Evolutionary conservation across 2,888 invertebrate species (phyloP).

Genomic region (Ormia ochracea): DNA sequence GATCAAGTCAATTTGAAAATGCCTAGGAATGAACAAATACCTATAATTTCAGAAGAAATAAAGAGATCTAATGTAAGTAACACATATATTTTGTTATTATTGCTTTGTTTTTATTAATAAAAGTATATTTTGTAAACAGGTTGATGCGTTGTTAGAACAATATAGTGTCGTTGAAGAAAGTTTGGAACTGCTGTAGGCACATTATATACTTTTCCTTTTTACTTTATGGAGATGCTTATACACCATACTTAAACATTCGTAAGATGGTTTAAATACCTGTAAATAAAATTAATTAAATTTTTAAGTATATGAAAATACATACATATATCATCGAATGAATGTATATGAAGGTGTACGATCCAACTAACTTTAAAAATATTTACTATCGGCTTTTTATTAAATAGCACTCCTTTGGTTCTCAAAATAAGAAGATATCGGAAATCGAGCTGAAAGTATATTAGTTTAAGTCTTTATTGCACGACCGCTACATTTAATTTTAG

Average conservation of each 20-base stretch:
- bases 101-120: not conserved
- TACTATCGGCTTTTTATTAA: slow-evolving; percentile 72
- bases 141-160: slow-evolving; percentile 63
- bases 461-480: not conserved
- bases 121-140: slow-evolving; percentile 52
- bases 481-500: not conserved
- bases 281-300: too few species aligned
- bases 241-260: slow-evolving; percentile 74
- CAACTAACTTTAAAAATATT: slow-evolving; percentile 74
- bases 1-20: slow-evolving; percentile 66
- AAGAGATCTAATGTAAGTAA: slow-evolving; percentile 23
- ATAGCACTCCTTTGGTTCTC: slow-evolving; percentile 73
- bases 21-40: slow-evolving; percentile 61
- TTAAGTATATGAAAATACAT: too few species aligned
- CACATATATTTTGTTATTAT: too few species aligned
- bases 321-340: too few species aligned
- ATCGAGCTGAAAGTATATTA: slow-evolving; percentile 76
- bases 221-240: slow-evolving; percentile 68
- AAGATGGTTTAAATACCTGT: slow-evolving; percentile 73
- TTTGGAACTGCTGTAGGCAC: slow-evolving; percentile 27
- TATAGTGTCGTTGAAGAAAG: slow-evolving; percentile 56
- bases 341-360: too few species aligned
- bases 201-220: slow-evolving; percentile 46
- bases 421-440: slow-evolving; percentile 75
- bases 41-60: slow-evolving; percentile 4